Evolutionary conservation across 2,113 vertebrate genomes (phyloP).

Genomic region (Pseudolaguvia tuberculata): DNA sequence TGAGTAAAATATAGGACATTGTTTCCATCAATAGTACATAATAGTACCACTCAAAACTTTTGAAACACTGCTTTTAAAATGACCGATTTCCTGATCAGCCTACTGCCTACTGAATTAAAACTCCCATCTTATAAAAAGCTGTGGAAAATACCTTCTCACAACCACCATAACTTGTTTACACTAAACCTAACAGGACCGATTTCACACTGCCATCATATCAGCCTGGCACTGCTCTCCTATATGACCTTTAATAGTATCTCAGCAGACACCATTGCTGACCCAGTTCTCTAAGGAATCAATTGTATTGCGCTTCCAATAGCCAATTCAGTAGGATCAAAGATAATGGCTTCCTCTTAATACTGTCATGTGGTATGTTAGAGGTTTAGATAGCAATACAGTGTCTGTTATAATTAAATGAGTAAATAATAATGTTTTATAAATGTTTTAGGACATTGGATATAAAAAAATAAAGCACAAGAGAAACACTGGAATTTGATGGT

Average conservation of each 20-base stretch:
- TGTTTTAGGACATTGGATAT: no score
- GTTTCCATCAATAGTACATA: no score
- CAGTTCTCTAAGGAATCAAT: slow-evolving; percentile 29
- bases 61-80: no score
- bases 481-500: no score
- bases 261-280: slow-evolving; percentile 20
- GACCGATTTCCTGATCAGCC: no score
- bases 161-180: not conserved
- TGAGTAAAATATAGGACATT: no score
- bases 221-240: not conserved
- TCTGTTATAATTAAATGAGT: not conserved
- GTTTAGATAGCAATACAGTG: not conserved
- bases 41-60: no score
- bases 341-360: no score
- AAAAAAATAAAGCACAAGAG: no score
- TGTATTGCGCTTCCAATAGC: slow-evolving; percentile 22
- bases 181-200: slow-evolving; percentile 14
- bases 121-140: not conserved
- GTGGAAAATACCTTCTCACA: not conserved
- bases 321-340: not conserved
- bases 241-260: slow-evolving; percentile 27
- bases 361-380: no score
- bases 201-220: slow-evolving; percentile 9
- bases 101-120: not conserved
- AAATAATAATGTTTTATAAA: no score